phyloP scores from a whole-genome alignment of 2,797 vertebrate species.

The Falco rusticolus region DNA sequence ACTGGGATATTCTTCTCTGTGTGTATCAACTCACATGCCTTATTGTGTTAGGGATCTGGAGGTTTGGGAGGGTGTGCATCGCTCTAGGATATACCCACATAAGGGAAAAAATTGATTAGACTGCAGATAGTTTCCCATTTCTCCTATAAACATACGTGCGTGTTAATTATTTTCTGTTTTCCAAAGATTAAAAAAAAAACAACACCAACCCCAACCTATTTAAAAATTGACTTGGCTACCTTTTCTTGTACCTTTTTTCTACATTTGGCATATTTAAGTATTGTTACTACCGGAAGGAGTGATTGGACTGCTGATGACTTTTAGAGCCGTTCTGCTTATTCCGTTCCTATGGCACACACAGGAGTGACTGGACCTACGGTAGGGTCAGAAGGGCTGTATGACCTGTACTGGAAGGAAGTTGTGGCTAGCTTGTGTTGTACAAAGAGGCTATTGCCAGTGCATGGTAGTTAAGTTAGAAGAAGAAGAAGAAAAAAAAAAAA shows the following conservation, averaged over 20 bases:
- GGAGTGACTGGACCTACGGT: neutral
- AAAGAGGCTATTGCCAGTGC: neutral
- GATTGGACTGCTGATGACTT: neutral
- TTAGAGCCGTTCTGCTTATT: neutral
- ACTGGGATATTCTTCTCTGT: neutral
- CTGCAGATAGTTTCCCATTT: neutral
- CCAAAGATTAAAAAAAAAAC: neutral
- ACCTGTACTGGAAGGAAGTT: neutral
- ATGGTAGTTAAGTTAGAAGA: neutral
- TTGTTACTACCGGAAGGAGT: neutral
- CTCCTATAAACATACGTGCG: neutral
- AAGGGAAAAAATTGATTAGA: constrained; percentile 17
- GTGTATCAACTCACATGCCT: neutral
- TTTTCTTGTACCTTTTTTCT: neutral
- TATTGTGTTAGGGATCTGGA: constrained; percentile 39
- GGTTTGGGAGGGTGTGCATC: constrained; percentile 5
- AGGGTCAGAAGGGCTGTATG: neutral
- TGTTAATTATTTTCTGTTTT: neutral
- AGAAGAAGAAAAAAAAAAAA: too few species aligned
- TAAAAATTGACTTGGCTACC: neutral
- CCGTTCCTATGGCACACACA: neutral
- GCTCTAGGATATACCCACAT: neutral
- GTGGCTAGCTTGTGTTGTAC: neutral
- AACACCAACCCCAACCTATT: neutral
- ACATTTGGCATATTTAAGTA: neutral